Base-by-base conservation (phyloP, 2,113 vertebrate genomes). In the Rattus rattus region DNA sequence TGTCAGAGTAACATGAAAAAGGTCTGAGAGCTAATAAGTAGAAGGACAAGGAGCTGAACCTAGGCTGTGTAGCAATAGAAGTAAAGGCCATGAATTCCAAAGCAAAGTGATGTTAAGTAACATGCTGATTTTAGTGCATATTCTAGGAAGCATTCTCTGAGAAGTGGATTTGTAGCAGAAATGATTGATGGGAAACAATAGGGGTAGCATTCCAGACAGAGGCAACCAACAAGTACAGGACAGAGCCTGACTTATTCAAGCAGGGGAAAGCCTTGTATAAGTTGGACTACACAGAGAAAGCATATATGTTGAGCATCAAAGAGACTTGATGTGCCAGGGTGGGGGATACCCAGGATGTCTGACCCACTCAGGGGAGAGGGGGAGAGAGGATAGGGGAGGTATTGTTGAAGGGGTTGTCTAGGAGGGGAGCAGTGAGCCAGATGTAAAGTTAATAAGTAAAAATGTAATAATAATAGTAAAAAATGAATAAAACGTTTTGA, bases 181-280 rank as follows among this genome's bases (percentile, higher is more conserved):
- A 5, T 87, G 22, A 93, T 94, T 90, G 47, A 80, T 67, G 36
- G 94, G 8, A 93, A 65, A 79, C 2, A 88, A 11, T 69, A 83
- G 93, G 70, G 65, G 84, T 86, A 17, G 61, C 28, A 67, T n/a
- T 87, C 24, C 22, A 94, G 49, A 75, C 36, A 84, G 30, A 97
- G 28, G 43, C 30, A 93, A 81, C 4, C 30, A 88, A 17, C 16
- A 88, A 76, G 56, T 30, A 4, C 26, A 84, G 22, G 61, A 93
- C 96, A 43, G 52, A 92, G 13, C 22, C 52, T 69, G n/a, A 70
- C 9, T 95, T 87, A 61, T 26, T 47, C 33, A 76, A 61, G 26
- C 39, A 81, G 3, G 7, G 20, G 7, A 91, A 90, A 65, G 9
- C 0, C 9, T 65, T 70, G 36, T 56, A 17, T 65, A 65, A 24